phyloP scores from a whole-genome alignment of 2,113 vertebrate species.

The Phyllostomus discolor region DNA sequence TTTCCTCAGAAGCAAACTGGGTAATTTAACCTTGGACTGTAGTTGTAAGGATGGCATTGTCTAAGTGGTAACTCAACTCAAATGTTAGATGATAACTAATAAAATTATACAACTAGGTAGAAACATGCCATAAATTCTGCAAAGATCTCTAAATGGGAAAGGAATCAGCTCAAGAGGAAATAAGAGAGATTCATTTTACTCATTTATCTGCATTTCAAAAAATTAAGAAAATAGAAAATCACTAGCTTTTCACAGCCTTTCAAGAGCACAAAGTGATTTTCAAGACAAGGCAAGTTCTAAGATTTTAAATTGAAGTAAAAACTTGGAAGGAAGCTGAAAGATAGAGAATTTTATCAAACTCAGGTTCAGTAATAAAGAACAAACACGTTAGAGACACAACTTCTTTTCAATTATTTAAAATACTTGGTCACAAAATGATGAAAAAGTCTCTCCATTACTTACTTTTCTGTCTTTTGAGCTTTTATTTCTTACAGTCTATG shows the following conservation, averaged over 20 bases:
- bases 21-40: background rate
- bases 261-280: background rate
- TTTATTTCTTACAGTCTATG: background rate
- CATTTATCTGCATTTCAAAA: background rate
- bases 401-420: background rate
- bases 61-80: background rate
- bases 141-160: background rate
- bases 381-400: background rate
- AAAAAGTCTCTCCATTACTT: background rate
- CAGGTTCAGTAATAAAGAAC: background rate
- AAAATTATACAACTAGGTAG: background rate
- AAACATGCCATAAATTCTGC: background rate
- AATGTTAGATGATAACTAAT: background rate
- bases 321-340: background rate
- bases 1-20: background rate
- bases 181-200: background rate
- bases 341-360: background rate
- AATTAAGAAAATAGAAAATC: conserved; percentile 25
- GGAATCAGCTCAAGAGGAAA: background rate
- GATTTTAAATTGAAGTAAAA: background rate
- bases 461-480: background rate
- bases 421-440: background rate
- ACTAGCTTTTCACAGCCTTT: background rate
- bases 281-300: background rate
- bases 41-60: background rate